A percentile compares a stretch with the other conserved stretches of the same genome.
These are phyloP conservation scores for Aleiodes alternator DNA, from an alignment of 2,888 invertebrate genomes.

Conservation along the genomic window DNA sequence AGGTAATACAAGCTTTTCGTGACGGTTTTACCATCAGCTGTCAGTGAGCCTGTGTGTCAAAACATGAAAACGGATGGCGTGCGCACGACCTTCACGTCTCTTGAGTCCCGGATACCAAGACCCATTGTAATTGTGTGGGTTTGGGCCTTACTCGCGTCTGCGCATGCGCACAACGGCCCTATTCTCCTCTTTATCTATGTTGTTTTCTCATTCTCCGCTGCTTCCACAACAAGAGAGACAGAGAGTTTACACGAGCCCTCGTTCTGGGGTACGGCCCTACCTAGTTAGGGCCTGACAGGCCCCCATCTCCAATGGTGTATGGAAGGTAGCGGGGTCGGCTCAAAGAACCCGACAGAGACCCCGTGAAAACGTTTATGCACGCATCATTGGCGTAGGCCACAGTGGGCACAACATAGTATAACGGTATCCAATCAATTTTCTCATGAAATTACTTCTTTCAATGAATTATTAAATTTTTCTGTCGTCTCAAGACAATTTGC, in stretches of 20 bases:
- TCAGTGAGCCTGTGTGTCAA: conserved; percentile 70
- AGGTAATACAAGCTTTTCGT: conserved; percentile 5
- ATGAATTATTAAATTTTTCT: background rate
- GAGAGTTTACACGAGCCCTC: background rate
- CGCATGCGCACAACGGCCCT: conserved; percentile 45
- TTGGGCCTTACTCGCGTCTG: conserved; percentile 53
- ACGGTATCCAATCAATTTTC: conserved; percentile 46
- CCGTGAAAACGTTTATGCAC: conserved; percentile 72
- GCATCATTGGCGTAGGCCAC: conserved; percentile 66
- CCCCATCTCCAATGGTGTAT: conserved; percentile 67
- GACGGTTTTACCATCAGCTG: conserved; percentile 51
- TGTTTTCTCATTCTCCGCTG: conserved; percentile 35
- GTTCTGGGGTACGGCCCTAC: conserved; percentile 62
- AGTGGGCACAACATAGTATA: conserved; percentile 51
- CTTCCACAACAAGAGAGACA: conserved; percentile 8
- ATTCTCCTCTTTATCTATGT: conserved; percentile 20
- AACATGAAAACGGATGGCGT: conserved; percentile 64
- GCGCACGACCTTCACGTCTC: conserved; percentile 35
- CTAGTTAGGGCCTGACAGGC: conserved; percentile 73
- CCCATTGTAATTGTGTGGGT: conserved; percentile 47
- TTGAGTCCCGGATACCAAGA: conserved; percentile 49
- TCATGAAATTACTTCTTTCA: conserved; percentile 9
- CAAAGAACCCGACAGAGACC: conserved; percentile 68
- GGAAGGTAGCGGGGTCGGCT: conserved; percentile 63
- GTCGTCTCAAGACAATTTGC: conserved; percentile 39